Conservation (phyloP, 2,888 invertebrate genomes). For the Trimorus sp. region DNA sequence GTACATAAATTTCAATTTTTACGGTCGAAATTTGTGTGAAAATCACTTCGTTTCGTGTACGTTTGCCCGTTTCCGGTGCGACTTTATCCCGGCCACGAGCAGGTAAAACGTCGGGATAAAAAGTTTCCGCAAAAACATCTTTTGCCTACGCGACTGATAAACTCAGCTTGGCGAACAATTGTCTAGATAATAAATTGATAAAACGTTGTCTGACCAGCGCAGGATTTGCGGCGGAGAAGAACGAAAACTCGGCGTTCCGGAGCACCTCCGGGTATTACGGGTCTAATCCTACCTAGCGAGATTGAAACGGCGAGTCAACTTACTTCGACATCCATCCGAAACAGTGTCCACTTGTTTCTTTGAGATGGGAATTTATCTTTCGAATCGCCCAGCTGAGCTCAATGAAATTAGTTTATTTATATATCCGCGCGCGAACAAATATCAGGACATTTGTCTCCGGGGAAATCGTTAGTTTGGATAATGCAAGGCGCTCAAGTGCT, state of each 20-base stretch:
- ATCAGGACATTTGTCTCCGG: slow-evolving; percentile 3
- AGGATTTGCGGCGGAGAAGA: slow-evolving; percentile 54
- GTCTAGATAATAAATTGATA: slow-evolving; percentile 63
- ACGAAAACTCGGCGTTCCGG: slow-evolving; percentile 34
- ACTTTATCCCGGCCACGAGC: slow-evolving; percentile 16
- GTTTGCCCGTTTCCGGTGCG: slow-evolving; percentile 17
- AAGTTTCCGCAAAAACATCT: slow-evolving; percentile 43
- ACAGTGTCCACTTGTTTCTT: slow-evolving; percentile 56
- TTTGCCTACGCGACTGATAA: slow-evolving; percentile 42
- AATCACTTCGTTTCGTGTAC: slow-evolving; percentile 54
- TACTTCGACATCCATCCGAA: slow-evolving; percentile 62
- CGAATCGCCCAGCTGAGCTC: slow-evolving; percentile 16
- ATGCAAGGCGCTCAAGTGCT: neutral
- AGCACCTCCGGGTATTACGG: slow-evolving; percentile 51
- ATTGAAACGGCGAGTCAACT: slow-evolving; percentile 61
- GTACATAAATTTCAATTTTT: slow-evolving; percentile 62
- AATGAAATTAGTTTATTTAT: slow-evolving; percentile 51
- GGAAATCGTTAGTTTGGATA: slow-evolving; percentile 1
- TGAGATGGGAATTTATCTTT: slow-evolving; percentile 53
- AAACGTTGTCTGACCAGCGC: slow-evolving; percentile 40
- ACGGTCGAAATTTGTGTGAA: slow-evolving; percentile 45
- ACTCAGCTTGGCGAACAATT: slow-evolving; percentile 50
- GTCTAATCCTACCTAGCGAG: slow-evolving; percentile 64
- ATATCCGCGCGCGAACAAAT: slow-evolving; percentile 2
- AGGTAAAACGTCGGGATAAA: slow-evolving; percentile 30